These are phyloP conservation scores for Cebus imitator DNA, from an alignment of 2,113 vertebrate species.

Conservation along the genomic window DNA sequence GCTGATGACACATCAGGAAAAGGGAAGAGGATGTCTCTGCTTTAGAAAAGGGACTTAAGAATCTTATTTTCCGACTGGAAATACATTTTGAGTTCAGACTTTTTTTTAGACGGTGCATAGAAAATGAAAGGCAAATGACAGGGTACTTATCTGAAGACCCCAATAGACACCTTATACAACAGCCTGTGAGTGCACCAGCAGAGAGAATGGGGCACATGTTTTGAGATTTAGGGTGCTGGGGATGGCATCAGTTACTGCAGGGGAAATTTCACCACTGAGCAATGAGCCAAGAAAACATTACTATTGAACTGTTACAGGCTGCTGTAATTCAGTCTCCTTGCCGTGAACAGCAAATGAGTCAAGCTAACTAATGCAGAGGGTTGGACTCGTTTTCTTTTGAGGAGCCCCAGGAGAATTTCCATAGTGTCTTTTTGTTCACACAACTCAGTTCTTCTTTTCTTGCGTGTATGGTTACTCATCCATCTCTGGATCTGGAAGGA, in stretches of 20 bases:
- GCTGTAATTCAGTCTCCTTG: slow-evolving; percentile 7
- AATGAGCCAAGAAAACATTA: slow-evolving; percentile 54
- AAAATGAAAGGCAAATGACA: slow-evolving; percentile 24
- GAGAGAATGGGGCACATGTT: neutral
- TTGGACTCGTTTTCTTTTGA: slow-evolving; percentile 45
- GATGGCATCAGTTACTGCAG: neutral
- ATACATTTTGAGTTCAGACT: slow-evolving; percentile 36
- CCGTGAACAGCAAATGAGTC: slow-evolving; percentile 50
- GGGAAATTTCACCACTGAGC: slow-evolving; percentile 38
- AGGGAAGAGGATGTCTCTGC: slow-evolving; percentile 34
- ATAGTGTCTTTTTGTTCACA: neutral
- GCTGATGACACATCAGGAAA: slow-evolving; percentile 37
- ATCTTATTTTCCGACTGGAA: slow-evolving; percentile 39
- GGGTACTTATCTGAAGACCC: neutral
- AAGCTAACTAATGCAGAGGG: slow-evolving; percentile 48
- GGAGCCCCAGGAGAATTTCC: slow-evolving; percentile 34
- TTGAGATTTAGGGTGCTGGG: slow-evolving; percentile 21
- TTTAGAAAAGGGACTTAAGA: slow-evolving; percentile 50
- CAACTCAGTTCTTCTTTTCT: neutral
- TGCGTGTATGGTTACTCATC: neutral
- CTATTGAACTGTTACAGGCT: slow-evolving; percentile 52
- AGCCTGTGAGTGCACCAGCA: neutral
- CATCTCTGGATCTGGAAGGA: neutral
- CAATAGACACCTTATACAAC: neutral
- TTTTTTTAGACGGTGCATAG: neutral